Base-by-base conservation (phyloP, 2,797 vertebrate genomes). In the Psittacula echo region DNA sequence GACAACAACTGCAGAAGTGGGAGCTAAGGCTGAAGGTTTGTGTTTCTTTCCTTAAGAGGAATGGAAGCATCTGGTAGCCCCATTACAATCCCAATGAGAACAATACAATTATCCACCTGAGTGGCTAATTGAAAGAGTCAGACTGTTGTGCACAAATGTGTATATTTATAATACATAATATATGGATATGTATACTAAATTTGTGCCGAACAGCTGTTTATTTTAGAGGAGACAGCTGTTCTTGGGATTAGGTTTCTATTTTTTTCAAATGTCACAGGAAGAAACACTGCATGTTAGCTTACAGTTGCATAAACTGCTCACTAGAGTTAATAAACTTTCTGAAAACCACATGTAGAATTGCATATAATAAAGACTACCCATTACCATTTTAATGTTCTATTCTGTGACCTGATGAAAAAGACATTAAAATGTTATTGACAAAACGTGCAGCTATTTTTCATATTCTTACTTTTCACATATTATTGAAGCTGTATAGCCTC, bases 241-340 rank as follows among this genome's bases (percentile, higher is more conserved):
- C 18, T 6, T 84, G 44, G 92, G 82, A 94, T 84, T 91, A 67
- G 61, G 5, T 79, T 66, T 51, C 84, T 92, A 73, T 13, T 79
- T 93, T 95, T 97, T 72, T 76, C 39, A 96, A 97, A 91, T 90
- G 93, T 84, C 89, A 91, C 72, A 87, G 87, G 89, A 92, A 84
- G 91, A 88, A 82, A 81, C 72, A 26, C 12, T 61, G 24, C 64
- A 3, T 3, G 79, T 42, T 91, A 61, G 41, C 66, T 96, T 76
- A 45, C 20, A 90, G 22, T 27, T 66, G 71, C 62, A 73, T 34
- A 30, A 92, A 54, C 62, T 58, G 39, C 64, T 85, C 50, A 8
- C 65, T 70, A 44, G 79, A 85, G 94, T 95, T 64, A 90, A 89
- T 95, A 95, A 91, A 60, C 79, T 91, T 94, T 83, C 23, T 10